phyloP scores from a whole-genome alignment of 2,888 invertebrate genomes.

The Andrena haemorrhoa region DNA sequence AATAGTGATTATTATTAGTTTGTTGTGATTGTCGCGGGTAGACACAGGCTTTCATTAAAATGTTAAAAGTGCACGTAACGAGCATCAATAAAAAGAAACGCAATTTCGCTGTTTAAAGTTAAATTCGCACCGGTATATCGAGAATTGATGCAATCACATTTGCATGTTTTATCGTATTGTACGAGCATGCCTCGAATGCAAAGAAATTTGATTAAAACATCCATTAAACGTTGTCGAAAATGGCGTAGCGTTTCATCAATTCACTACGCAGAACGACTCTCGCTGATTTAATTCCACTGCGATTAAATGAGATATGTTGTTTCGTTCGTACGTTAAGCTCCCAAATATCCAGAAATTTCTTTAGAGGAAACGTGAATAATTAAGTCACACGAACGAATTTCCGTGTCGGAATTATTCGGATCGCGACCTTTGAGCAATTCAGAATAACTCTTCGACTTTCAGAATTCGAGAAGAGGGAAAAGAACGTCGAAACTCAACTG shows the following conservation, averaged over 20 bases:
- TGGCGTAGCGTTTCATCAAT: slow-evolving; percentile 21
- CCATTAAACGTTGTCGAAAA: slow-evolving; percentile 17
- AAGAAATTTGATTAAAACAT: slow-evolving; percentile 29
- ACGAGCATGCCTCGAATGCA: not conserved
- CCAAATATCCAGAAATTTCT: slow-evolving; percentile 20
- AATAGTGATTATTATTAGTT: no score
- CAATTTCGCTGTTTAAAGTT: slow-evolving; percentile 7
- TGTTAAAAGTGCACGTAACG: not conserved
- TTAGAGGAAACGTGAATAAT: not conserved
- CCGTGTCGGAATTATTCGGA: not conserved
- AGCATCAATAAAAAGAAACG: slow-evolving; percentile 7
- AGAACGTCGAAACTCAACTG: not conserved
- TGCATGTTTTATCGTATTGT: not conserved
- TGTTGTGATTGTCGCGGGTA: not conserved
- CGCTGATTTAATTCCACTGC: slow-evolving; percentile 14
- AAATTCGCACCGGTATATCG: slow-evolving; percentile 21
- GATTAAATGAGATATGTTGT: slow-evolving; percentile 10
- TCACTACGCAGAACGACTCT: not conserved
- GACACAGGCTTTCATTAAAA: not conserved
- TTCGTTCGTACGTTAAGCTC: slow-evolving; percentile 14
- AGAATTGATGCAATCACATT: slow-evolving; percentile 9
- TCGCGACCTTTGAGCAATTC: not conserved
- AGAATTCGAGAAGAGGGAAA: not conserved
- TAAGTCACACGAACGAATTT: not conserved
- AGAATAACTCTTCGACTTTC: not conserved